Evolutionary conservation across 30 jellyfish, hydroid and myxozoan genomes (phyloP), one percentile per base, ranked within the genome.

Genomic region (Mastigias papua): DNA sequence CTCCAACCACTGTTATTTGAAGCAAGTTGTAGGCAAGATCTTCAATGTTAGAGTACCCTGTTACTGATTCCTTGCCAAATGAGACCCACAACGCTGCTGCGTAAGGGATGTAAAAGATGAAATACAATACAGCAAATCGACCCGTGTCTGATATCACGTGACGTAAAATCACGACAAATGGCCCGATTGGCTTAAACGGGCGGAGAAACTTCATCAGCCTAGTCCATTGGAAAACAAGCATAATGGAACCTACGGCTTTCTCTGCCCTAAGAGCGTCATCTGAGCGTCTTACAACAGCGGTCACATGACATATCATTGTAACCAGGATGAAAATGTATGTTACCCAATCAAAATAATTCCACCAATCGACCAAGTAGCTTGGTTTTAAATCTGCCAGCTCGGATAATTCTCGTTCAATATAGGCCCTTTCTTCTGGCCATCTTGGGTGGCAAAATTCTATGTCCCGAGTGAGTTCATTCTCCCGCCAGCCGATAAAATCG

Each of bases 351-450:
- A 95, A 85, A 23, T 58, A 88, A 49, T 90, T 95, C 99, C 99
- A 95, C 91, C 96, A 78, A 81, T 95, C 99, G 9, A 87, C 93
- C 58, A 89, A 37, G 63, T 95, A 95, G 49, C 95, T 63, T 27
- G 91, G 88, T 27, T 80, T 82, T 31, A 33, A 49, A 23, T 73
- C 94, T 19, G 60, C 91, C 37, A 82, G 74, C 33, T 82, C 95
- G 15, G 84, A 68, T 11, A 95, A 84, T 64, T 95, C 99, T 13
- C 99, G 97, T 32, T 90, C 97, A 19, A 95, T 22, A 50, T 89
- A 95, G 57, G 96, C 90, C 68, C 92, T 82, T 61, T 95, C 99
- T 48, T 95, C 99, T 49, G 99, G 99, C 99, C 99, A 95, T 37
- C 98, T 83, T 11, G 97, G 97, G 50, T 95, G 99, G 34, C 95